Evolutionary conservation across 2,888 invertebrate species (phyloP).

Genomic region (Muscina levida): DNA sequence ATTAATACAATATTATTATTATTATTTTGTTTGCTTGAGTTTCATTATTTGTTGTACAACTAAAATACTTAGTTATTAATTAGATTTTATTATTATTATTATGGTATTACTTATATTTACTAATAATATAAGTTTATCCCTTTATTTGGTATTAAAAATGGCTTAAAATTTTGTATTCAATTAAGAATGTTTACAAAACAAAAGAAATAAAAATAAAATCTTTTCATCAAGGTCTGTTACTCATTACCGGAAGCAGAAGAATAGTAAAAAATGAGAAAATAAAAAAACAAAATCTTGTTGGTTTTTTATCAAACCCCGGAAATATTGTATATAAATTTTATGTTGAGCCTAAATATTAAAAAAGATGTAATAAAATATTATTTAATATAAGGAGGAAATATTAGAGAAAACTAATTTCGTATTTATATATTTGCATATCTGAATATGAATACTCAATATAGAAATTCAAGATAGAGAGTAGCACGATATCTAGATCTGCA

Average conservation of each 20-base stretch:
- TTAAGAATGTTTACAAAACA: constrained; percentile 46
- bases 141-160: constrained; percentile 66
- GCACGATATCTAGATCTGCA: too few species aligned
- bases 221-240: background rate
- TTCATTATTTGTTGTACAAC: background rate
- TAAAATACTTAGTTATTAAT: constrained; percentile 12
- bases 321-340: too few species aligned
- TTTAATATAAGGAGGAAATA: too few species aligned
- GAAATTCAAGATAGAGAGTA: too few species aligned
- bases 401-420: too few species aligned
- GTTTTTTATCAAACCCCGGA: constrained; percentile 26
- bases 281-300: constrained; percentile 29
- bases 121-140: constrained; percentile 48
- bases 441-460: too few species aligned
- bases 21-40: constrained; percentile 71
- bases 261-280: too few species aligned
- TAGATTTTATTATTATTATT: constrained; percentile 25
- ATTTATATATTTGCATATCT: too few species aligned
- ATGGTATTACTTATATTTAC: constrained; percentile 42
- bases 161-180: constrained; percentile 50
- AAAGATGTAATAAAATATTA: too few species aligned
- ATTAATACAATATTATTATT: too few species aligned
- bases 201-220: constrained; percentile 34
- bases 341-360: too few species aligned
- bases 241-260: background rate